A percentile compares a stretch with the other conserved stretches of the same genome.
Evolutionary conservation across 2,113 vertebrate species (phyloP).

Genomic region (Malurus cyaneus): DNA sequence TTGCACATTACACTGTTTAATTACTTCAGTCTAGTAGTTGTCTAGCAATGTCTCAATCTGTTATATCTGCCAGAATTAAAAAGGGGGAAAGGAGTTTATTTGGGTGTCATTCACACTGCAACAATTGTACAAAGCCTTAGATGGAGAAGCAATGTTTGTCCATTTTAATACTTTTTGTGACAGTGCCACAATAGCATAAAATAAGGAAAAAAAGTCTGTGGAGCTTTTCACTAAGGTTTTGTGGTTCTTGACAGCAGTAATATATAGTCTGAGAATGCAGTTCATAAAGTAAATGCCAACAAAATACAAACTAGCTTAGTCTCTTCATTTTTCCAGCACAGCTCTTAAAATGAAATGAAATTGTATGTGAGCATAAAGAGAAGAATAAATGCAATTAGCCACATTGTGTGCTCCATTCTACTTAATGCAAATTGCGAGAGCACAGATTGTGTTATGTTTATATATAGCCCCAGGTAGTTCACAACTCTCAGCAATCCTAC

Average conservation of each 20-base stretch:
- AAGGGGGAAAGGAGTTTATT: not conserved
- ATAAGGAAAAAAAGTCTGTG: not conserved
- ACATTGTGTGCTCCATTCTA: not conserved
- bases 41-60: slow-evolving; percentile 46
- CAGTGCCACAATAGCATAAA: not conserved
- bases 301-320: not conserved
- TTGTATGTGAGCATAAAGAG: not conserved
- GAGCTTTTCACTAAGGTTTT: not conserved
- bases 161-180: slow-evolving; percentile 22
- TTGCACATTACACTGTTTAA: slow-evolving; percentile 54
- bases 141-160: not conserved
- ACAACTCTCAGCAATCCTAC: not conserved
- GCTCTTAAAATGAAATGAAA: not conserved
- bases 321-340: not conserved
- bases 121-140: not conserved
- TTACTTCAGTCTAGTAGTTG: slow-evolving; percentile 55
- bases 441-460: not conserved
- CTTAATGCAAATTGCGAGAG: not conserved
- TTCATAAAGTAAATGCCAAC: not conserved
- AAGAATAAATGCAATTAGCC: slow-evolving; percentile 19
- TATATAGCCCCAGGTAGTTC: not conserved
- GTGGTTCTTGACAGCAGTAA: not conserved
- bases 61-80: slow-evolving; percentile 25
- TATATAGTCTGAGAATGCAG: not conserved
- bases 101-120: not conserved